A percentile compares a stretch with the other conserved stretches of the same genome.
phyloP scores from a whole-genome alignment of 2,888 invertebrate genomes.

The Diadromus collaris region DNA sequence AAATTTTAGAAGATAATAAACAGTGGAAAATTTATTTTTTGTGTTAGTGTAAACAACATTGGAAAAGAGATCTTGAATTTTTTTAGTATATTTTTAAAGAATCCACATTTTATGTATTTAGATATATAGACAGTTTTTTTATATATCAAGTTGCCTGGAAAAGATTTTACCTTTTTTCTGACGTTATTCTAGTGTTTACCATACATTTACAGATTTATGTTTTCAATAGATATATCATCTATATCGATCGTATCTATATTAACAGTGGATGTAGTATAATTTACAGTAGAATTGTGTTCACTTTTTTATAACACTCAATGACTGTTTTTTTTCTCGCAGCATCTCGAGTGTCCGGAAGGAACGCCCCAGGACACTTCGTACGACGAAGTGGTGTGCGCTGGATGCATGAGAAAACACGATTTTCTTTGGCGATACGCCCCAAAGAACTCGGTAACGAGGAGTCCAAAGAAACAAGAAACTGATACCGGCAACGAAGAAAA shows the following conservation, averaged over 20 bases:
- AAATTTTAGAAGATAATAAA: not conserved
- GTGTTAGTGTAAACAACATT: not conserved
- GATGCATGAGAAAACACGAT: slow-evolving; percentile 88
- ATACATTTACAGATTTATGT: not conserved
- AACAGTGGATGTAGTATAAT: not conserved
- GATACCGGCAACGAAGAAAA: slow-evolving; percentile 68
- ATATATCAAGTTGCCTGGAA: not conserved
- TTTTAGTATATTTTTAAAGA: not conserved
- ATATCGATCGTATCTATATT: not conserved
- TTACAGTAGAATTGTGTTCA: not conserved
- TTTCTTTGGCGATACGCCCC: slow-evolving; percentile 88
- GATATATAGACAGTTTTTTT: not conserved
- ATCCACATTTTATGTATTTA: not conserved
- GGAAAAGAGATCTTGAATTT: not conserved
- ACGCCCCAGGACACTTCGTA: slow-evolving; percentile 83
- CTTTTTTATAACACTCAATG: not conserved
- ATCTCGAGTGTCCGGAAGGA: slow-evolving; percentile 83
- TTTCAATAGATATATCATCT: not conserved
- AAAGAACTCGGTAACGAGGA: slow-evolving; percentile 72
- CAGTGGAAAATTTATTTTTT: not conserved
- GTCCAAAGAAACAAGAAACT: slow-evolving; percentile 65
- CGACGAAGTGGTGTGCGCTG: slow-evolving; percentile 91
- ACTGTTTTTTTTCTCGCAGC: slow-evolving; percentile 78
- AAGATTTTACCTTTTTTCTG: not conserved
- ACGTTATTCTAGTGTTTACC: not conserved